Evolutionary conservation across 2,888 invertebrate genomes (phyloP), one percentile per base, ranked within the genome.

Genomic region (Onthophagus sagittarius): DNA sequence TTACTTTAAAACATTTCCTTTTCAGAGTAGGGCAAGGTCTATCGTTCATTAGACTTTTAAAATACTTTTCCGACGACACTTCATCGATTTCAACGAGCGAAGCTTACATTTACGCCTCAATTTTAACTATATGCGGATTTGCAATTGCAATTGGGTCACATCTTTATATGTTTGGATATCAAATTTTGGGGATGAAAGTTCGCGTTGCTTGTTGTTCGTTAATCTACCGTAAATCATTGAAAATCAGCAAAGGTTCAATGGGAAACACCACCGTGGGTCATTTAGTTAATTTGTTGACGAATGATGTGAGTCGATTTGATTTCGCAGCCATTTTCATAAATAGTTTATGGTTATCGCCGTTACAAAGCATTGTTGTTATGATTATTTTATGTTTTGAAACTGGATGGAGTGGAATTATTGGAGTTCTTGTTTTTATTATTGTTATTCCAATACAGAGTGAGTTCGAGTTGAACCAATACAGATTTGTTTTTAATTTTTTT

Each of bases 291-390:
- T 80, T 87, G 67, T 83, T 92, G 79, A 90, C 91, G 15, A 92
- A 92, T 78, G 93, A 93, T 82, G 91, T 92, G 9, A 89, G 88
- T 79, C 87, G 91, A 78, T 97, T 98, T 84, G 98, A 99, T 84
- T 90, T 95, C 82, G 94, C 94, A 9, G 90, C 96, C 72, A 90
- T 95, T 78, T 94, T 97, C 83, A 86, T 96, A 5, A 97, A 98
- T 86, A 97, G 95, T 84, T 87, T 97, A 86, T 91, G 85, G 91
- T 90, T 85, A 81, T 90, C 86, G 85, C 92, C 92, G 0, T 81
- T 91, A n/a, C 88, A 91, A 81, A 87, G 89, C 0, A 80, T 88
- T 0, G 86, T 90, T 39, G 89, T 90, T 9, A 87, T 89, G 14
- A 87, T 85, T 75, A 87, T 92, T 70, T 82, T 90, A 31, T 87